phyloP scores from a whole-genome alignment of 2,888 invertebrate genomes.

The Tipula vernalis region DNA sequence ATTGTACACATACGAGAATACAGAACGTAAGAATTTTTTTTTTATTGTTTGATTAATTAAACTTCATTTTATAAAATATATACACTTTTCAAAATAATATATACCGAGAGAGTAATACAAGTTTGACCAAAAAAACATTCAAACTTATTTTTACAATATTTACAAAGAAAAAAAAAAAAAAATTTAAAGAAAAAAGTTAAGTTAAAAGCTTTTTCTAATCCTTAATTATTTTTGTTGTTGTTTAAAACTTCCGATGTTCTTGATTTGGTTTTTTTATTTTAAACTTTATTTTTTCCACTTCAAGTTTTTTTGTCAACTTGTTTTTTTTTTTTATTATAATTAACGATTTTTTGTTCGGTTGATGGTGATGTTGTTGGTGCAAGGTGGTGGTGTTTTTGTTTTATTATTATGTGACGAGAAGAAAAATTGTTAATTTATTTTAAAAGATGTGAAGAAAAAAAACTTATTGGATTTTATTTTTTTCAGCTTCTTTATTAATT shows the following conservation, averaged over 20 bases:
- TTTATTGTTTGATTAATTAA: not conserved
- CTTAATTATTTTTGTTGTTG: not conserved
- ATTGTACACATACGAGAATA: not conserved
- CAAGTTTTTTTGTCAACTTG: not conserved
- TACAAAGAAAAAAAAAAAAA: not conserved
- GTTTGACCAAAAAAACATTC: not conserved
- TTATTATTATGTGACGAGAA: not conserved
- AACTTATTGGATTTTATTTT: not conserved
- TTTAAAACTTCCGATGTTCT: not conserved
- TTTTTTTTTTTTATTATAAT: not conserved
- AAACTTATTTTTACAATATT: not conserved
- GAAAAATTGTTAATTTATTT: not conserved
- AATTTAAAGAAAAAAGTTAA: not conserved
- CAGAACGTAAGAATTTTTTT: not conserved
- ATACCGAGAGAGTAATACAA: not conserved
- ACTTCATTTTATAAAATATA: not conserved
- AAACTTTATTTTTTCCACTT: slow-evolving; percentile 1
- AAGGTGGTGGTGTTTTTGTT: not conserved
- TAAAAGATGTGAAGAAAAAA: not conserved
- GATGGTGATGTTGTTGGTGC: not conserved
- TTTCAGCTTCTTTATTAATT: not conserved
- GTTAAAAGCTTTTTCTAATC: not conserved
- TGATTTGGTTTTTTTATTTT: not conserved
- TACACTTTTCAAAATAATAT: not conserved
- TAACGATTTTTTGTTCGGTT: not conserved